Base-by-base conservation (phyloP, 2,888 invertebrate genomes). In the Blastobasis lacticolella region DNA sequence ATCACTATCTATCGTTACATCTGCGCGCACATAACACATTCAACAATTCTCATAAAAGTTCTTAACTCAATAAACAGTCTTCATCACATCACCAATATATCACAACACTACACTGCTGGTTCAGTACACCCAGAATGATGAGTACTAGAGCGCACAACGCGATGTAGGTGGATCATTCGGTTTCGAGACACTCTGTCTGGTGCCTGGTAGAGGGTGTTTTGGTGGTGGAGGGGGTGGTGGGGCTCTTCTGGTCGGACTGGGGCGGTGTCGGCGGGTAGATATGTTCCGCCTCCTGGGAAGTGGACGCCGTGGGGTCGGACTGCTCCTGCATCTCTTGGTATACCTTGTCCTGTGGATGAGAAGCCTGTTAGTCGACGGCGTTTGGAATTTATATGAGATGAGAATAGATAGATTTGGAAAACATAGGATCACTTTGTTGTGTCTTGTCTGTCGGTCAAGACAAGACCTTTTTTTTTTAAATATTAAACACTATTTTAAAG, bases 261-360 rank as follows among this genome's bases (percentile, higher is more conserved):
- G 87, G 87, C 50, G 87, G 87, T 54, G 87, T 88, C 44, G 81
- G 85, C 38, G 87, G 87, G 77, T 71, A 85, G 48, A 81, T 67
- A 74, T 78, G 81, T 45, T 67, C 67, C 5, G 64, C 53, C 44
- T 60, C 64, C 42, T 73, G 71, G 0, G 73, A 67, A 37, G 70
- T 62, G 4, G 75, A 67, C 7, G 72, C 62, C 41, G 58, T 61
- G 3, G 64, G 51, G 7, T 67, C 67, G 6, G 63, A 53, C 52
- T 73, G 71, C 7, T 68, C 58, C 46, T 74, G 73, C 52, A 81
- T 64, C 36, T 71, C 62, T 57, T 81, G 78, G 69, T 78, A 76
- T 9, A 81, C 83, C 70, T 82, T 75, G 54, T 86, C 86, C 86
- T 87, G 23, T 23, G 70, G 54, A 42, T 38, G 37, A 46, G 52